Evolutionary conservation across 1,140 invertebrate genomes (phyloP), one percentile per base, ranked within the genome.

Genomic region (Zophobas morio): DNA sequence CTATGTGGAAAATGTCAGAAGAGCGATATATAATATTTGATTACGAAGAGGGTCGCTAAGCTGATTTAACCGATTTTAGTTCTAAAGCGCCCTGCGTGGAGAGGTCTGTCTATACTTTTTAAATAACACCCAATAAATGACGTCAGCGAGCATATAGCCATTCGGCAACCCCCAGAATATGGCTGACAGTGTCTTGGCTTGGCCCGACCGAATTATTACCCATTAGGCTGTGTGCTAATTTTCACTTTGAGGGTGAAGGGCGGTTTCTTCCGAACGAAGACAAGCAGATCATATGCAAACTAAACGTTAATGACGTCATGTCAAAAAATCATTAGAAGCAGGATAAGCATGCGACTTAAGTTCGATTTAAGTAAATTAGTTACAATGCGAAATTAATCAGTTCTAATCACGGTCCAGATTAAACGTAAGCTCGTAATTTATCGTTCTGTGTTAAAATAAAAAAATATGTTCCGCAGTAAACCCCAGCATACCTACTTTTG

Each of bases 1-100:
- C 81, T 82, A 79, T 82, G 82, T 82, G 82, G 81, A 82, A 82
- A 82, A 81, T 79, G 82, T 83, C 82, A 81, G 73, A 78, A 76
- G 70, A 63, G 74, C 72, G 78, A 80, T 74, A 81, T 81, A 78
- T 76, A 76, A 81, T 81, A 81, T 80, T 81, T 82, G 81, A 83
- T 83, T 83, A 81, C 70, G 40, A 20, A 42, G 74, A 77, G 81
- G 81, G 78, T 81, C 77, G 76, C 74, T 80, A 81, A 82, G 81
- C 78, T 80, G 81, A 82, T 82, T 82, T 81, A 79, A 79, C 70
- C 81, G 81, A 79, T 76, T 79, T 77, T 75, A 74, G 72, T 63
- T 80, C 76, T 76, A 81, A 77, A 79, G 74, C 33, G 47, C 72
- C 46, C 49, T 73, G 54, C 71, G 49, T 72, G 47, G 70, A 54